Conservation (phyloP, 1,140 invertebrate species). For the Coptotermes formosanus region DNA sequence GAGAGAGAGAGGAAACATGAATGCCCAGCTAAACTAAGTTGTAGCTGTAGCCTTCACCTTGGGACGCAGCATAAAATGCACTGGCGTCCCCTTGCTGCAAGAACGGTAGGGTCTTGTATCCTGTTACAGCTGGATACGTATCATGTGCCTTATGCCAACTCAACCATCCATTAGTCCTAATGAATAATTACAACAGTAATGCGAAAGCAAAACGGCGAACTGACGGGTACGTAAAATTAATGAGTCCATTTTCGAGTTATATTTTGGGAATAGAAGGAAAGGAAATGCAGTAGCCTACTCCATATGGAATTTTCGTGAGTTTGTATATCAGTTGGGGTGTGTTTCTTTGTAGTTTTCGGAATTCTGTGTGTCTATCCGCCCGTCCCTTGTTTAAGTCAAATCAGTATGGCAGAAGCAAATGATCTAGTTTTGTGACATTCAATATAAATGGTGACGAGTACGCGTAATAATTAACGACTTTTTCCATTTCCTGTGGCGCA, state of each 20-base stretch:
- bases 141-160: neutral
- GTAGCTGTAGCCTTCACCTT: neutral
- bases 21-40: neutral
- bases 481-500: too few species aligned
- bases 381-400: too few species aligned
- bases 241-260: neutral
- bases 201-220: neutral
- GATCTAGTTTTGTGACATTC: too few species aligned
- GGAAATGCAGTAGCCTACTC: neutral
- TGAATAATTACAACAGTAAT: neutral
- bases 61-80: neutral
- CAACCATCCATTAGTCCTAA: neutral
- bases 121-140: neutral
- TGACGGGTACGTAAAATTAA: neutral
- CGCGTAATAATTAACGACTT: too few species aligned
- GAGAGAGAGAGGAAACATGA: neutral
- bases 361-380: too few species aligned
- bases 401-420: too few species aligned
- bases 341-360: too few species aligned
- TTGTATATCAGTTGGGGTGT: neutral
- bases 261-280: neutral
- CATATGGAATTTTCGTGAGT: neutral
- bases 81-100: neutral
- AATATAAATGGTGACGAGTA: too few species aligned
- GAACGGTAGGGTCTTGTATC: neutral